Conservation (phyloP, 2,797 vertebrate species). For the Molossus alvarezi region DNA sequence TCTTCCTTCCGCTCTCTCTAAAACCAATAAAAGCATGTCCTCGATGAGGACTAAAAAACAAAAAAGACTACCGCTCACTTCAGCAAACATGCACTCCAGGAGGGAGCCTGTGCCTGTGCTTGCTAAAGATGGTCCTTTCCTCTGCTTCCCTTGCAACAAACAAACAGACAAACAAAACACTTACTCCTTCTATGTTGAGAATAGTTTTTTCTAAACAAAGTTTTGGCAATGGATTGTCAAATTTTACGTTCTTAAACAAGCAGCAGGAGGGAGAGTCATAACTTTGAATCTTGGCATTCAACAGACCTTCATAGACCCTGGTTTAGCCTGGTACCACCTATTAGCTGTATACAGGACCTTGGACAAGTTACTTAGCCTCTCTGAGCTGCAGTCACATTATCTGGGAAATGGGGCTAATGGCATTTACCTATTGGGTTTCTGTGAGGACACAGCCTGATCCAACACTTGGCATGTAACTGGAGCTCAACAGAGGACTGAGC, state of each 20-base stretch:
- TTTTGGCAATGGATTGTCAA: not conserved
- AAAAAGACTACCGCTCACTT: constrained; percentile 29
- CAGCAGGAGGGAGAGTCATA: not conserved
- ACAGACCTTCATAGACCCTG: not conserved
- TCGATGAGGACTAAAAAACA: too few relatives aligned
- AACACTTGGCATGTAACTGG: not conserved
- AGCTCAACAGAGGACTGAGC: not conserved
- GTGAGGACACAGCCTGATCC: not conserved
- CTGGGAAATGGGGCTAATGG: not conserved
- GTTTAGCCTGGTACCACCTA: not conserved
- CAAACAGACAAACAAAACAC: constrained; percentile 52
- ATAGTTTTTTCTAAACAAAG: constrained; percentile 43
- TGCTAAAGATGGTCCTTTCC: not conserved
- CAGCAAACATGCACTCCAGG: constrained; percentile 4
- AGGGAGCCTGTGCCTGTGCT: not conserved
- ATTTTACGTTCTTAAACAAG: constrained; percentile 54
- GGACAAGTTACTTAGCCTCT: constrained; percentile 1
- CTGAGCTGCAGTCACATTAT: not conserved
- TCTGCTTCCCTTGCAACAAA: constrained; percentile 53
- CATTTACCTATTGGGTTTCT: not conserved
- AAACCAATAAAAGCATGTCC: too few relatives aligned
- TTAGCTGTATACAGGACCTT: not conserved
- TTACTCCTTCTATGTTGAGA: not conserved
- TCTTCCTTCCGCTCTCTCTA: too few relatives aligned
- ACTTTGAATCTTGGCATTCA: not conserved